These are phyloP conservation scores for Climacteris rufus DNA, from an alignment of 2,113 vertebrate genomes.

Conservation along the genomic window DNA sequence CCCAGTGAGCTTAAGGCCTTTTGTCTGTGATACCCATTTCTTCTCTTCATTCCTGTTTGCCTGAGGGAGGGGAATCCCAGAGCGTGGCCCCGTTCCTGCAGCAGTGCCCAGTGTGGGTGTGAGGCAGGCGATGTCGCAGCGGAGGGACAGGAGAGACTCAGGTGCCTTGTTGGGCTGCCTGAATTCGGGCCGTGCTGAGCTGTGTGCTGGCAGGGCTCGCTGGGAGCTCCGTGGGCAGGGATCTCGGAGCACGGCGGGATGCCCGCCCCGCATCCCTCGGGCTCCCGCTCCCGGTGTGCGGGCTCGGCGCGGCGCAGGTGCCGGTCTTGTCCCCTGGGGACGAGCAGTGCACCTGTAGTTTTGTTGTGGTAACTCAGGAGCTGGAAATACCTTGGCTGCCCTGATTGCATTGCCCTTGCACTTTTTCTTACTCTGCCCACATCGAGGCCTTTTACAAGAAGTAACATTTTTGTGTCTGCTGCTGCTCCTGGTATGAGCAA, in stretches of 20 bases:
- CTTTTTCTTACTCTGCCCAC: neutral
- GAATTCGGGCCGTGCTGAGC: too few species aligned
- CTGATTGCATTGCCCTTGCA: neutral
- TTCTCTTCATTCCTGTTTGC: neutral
- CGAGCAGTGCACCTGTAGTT: neutral
- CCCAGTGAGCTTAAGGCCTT: neutral
- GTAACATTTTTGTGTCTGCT: neutral
- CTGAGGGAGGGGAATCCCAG: neutral
- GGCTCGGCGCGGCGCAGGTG: too few species aligned
- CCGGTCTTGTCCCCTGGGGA: neutral
- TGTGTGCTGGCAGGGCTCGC: neutral
- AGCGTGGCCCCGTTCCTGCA: neutral
- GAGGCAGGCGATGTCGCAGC: neutral
- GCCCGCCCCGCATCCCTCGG: too few species aligned
- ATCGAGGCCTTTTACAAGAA: neutral
- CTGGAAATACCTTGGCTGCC: neutral
- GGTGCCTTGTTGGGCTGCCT: neutral
- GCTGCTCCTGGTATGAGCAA: rapidly evolving
- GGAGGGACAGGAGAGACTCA: neutral
- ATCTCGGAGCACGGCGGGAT: neutral
- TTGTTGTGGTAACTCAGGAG: neutral
- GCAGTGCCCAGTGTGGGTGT: neutral
- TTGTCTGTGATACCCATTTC: neutral
- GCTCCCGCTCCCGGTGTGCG: too few species aligned
- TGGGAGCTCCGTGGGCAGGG: neutral